These are phyloP conservation scores for Austrofundulus limnaeus DNA, from an alignment of 2,113 vertebrate genomes.

Conservation along the genomic window DNA sequence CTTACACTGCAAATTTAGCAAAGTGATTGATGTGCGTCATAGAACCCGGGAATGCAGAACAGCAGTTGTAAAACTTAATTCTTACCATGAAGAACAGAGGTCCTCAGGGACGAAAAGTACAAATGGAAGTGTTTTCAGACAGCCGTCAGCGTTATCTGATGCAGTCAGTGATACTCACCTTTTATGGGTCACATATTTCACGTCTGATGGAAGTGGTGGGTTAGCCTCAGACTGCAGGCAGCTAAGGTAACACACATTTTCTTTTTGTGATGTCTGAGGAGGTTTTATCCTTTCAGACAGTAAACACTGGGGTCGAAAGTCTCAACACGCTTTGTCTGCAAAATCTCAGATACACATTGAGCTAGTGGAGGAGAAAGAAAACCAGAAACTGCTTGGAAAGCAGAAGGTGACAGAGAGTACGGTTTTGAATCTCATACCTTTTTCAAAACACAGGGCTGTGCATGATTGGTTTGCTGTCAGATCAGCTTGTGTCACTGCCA, in stretches of 20 bases:
- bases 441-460: constrained; percentile 55
- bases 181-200: constrained; percentile 60
- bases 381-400: neutral
- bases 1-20: constrained; percentile 11
- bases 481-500: neutral
- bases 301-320: constrained; percentile 55
- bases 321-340: constrained; percentile 23
- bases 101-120: constrained; percentile 46
- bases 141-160: constrained; percentile 44
- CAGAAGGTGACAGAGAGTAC: neutral
- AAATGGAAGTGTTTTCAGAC: constrained; percentile 54
- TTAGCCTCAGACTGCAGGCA: constrained; percentile 24
- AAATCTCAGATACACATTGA: constrained; percentile 11
- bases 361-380: constrained; percentile 7
- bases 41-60: constrained; percentile 31
- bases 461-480: constrained; percentile 44
- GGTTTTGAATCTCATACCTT: constrained; percentile 59
- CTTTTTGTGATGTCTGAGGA: constrained; percentile 47
- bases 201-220: constrained; percentile 41
- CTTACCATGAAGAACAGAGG: constrained; percentile 29
- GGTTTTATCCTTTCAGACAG: constrained; percentile 49
- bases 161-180: constrained; percentile 30
- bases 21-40: constrained; percentile 36
- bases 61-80: constrained; percentile 46
- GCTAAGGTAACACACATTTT: constrained; percentile 32